phyloP scores from a whole-genome alignment of 2,797 vertebrate genomes.

The Melanogrammus aeglefinus region DNA sequence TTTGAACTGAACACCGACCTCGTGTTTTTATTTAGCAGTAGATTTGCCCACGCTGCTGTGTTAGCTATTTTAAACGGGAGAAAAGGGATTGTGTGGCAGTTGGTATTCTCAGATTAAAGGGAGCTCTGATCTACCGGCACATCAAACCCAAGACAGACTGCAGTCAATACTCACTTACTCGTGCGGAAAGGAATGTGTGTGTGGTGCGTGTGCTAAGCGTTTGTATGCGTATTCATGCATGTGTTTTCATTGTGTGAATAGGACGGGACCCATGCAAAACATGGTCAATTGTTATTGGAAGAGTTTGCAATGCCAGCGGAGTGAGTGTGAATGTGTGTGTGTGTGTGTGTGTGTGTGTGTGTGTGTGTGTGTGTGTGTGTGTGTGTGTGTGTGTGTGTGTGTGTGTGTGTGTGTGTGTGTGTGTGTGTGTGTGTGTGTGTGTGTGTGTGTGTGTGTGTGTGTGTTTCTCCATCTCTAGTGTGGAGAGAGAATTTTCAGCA shows the following conservation, averaged over 20 bases:
- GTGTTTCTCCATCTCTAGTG: not conserved
- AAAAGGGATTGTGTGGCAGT: constrained; percentile 9
- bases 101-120: not conserved
- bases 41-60: constrained; percentile 20
- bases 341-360: not conserved
- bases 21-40: constrained; percentile 27
- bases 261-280: constrained; percentile 13
- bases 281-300: constrained; percentile 12
- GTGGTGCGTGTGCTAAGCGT: not conserved
- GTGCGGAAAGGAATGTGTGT: not conserved
- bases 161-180: not conserved
- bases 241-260: constrained; percentile 6
- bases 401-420: constrained; percentile 25
- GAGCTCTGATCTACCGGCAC: not conserved
- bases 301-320: not conserved
- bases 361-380: no score
- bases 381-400: not conserved
- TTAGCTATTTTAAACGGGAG: constrained; percentile 23
- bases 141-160: constrained; percentile 1
- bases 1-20: constrained; percentile 4
- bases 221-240: not conserved
- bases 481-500: not conserved
- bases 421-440: constrained; percentile 25
- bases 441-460: no score
- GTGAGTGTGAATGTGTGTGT: constrained; percentile 25